A percentile compares a stretch with the other conserved stretches of the same genome.
These are phyloP conservation scores for Alca torda DNA, from an alignment of 2,797 vertebrate species.

Conservation along the genomic window DNA sequence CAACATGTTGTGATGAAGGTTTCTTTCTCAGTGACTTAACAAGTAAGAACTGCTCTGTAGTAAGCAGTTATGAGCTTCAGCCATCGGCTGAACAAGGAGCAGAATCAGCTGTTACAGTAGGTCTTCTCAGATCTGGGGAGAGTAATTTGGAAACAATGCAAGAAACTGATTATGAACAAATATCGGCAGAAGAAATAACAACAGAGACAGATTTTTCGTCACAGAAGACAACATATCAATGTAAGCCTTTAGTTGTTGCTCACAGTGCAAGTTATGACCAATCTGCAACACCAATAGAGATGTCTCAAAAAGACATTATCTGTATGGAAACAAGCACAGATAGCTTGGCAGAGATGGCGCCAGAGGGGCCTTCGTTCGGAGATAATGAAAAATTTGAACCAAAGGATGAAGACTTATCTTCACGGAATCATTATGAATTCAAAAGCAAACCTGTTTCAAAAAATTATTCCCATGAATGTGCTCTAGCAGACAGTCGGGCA, in stretches of 20 bases:
- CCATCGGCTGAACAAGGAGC: background rate
- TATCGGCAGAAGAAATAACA: background rate
- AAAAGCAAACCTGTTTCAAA: slow-evolving; percentile 16
- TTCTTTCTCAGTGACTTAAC: slow-evolving; percentile 49
- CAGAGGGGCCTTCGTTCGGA: slow-evolving; percentile 60
- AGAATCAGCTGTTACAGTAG: background rate
- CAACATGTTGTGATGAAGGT: slow-evolving; percentile 6
- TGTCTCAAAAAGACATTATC: slow-evolving; percentile 46
- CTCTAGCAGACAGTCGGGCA: background rate
- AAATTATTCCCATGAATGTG: background rate
- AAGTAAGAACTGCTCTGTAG: background rate
- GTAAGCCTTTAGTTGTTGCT: background rate
- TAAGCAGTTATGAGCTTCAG: background rate
- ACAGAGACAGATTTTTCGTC: slow-evolving; percentile 5
- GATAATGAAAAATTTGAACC: background rate
- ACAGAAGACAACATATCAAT: background rate
- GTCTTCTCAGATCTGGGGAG: background rate
- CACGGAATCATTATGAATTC: slow-evolving; percentile 10
- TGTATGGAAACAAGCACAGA: slow-evolving; percentile 73
- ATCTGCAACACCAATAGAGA: slow-evolving; percentile 20
- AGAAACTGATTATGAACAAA: slow-evolving; percentile 15
- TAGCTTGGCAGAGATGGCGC: slow-evolving; percentile 65
- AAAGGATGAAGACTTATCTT: slow-evolving; percentile 10
- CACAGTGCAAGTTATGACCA: slow-evolving; percentile 4
- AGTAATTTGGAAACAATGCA: background rate